Evolutionary conservation across 2,888 invertebrate genomes (phyloP).

Genomic region (Holacanthella duospinosa): DNA sequence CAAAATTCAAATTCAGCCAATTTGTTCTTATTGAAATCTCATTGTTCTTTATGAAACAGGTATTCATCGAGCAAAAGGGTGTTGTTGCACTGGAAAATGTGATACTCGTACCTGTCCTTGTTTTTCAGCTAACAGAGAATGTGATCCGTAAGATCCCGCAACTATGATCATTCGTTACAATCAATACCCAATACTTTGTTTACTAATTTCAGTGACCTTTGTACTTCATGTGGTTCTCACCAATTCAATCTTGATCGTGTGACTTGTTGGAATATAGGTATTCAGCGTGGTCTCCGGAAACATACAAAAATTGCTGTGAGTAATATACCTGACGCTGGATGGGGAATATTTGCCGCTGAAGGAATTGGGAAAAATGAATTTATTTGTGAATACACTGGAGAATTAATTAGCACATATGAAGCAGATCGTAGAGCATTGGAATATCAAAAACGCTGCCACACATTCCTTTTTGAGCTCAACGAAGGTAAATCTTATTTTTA

Average conservation of each 20-base stretch:
- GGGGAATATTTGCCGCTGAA: background rate
- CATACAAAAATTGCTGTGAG: background rate
- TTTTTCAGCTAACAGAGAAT: background rate
- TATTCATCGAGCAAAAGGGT: background rate
- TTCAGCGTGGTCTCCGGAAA: background rate
- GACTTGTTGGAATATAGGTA: background rate
- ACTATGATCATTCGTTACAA: background rate
- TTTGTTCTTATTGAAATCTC: background rate
- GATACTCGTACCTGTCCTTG: background rate
- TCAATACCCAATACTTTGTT: too few species aligned
- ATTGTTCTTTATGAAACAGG: background rate
- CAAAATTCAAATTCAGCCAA: too few species aligned
- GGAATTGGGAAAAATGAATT: background rate
- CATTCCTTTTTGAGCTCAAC: conserved; percentile 4
- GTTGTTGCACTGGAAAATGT: background rate
- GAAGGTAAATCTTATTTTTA: background rate
- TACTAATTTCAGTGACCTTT: too few species aligned
- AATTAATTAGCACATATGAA: background rate
- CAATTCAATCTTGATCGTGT: background rate
- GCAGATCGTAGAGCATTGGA: background rate
- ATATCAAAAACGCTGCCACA: conserved; percentile 5
- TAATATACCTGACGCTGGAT: background rate
- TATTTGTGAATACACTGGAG: conserved; percentile 1
- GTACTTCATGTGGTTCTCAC: background rate
- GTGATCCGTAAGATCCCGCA: background rate